These are phyloP conservation scores for Bubo bubo DNA, from an alignment of 2,113 vertebrate species.

Conservation along the genomic window DNA sequence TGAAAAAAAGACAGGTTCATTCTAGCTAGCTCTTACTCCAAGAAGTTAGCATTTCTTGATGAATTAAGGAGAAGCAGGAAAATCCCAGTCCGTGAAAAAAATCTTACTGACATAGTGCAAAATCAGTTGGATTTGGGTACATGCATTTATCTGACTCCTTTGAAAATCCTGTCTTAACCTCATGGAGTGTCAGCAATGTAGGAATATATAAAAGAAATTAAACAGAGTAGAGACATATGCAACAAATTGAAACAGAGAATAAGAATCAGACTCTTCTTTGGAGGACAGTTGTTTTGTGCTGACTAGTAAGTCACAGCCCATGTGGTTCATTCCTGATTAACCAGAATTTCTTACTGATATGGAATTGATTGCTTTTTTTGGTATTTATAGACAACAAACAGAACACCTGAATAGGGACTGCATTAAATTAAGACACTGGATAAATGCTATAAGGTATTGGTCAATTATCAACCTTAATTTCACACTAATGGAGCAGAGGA, in stretches of 20 bases:
- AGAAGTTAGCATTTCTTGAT: neutral
- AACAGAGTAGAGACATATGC: neutral
- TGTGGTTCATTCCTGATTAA: neutral
- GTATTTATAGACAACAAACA: neutral
- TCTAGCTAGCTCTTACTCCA: neutral
- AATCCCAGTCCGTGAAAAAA: neutral
- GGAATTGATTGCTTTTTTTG: neutral
- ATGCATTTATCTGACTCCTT: neutral
- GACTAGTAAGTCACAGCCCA: neutral
- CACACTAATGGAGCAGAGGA: neutral
- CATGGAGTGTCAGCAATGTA: neutral
- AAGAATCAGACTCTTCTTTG: neutral
- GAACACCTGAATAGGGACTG: neutral
- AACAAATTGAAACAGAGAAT: neutral
- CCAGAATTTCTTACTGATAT: neutral
- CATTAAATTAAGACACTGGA: neutral
- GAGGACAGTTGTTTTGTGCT: neutral
- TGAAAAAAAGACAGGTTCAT: neutral
- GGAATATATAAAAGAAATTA: neutral
- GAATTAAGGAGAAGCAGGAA: neutral
- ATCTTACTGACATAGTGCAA: neutral
- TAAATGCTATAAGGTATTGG: neutral
- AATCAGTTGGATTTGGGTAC: neutral
- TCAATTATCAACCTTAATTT: conserved; percentile 26
- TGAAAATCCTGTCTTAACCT: neutral